These are phyloP conservation scores for Andrena fulva DNA, from an alignment of 2,888 invertebrate species.

Conservation along the genomic window DNA sequence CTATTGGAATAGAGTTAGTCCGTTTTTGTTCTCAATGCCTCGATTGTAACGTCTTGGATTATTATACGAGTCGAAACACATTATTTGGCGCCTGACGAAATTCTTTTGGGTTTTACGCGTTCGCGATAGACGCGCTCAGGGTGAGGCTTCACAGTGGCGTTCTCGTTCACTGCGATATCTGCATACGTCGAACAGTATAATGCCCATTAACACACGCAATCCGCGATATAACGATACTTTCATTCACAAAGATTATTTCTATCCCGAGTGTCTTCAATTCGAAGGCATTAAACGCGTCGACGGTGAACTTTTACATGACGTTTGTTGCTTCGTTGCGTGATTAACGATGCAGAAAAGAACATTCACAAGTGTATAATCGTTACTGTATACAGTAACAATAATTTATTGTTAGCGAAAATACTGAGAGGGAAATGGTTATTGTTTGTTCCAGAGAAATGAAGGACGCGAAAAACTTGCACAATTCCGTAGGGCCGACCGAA, in stretches of 20 bases:
- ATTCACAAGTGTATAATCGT: not conserved
- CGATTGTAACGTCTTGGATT: not conserved
- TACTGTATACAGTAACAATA: not conserved
- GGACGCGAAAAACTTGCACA: constrained; percentile 39
- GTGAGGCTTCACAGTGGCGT: not conserved
- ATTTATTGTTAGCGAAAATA: not conserved
- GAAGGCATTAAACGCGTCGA: not conserved
- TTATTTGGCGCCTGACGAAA: not conserved
- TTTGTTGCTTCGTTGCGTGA: not conserved
- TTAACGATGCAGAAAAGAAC: not conserved
- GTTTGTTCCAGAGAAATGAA: constrained; percentile 57
- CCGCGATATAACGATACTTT: not conserved
- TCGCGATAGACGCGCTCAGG: not conserved
- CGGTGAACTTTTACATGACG: too few relatives aligned
- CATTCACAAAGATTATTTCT: not conserved
- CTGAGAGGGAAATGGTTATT: not conserved
- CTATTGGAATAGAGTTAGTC: too few relatives aligned
- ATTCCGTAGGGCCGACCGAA: constrained; percentile 56
- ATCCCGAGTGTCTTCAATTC: not conserved
- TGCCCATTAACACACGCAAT: not conserved
- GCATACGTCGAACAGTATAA: not conserved
- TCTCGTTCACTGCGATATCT: not conserved
- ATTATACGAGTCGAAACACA: not conserved
- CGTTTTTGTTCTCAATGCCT: not conserved
- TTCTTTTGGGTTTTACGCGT: too few relatives aligned